A percentile compares a stretch with the other conserved stretches of the same genome.
These are phyloP conservation scores for Pollenia angustigena DNA, from an alignment of 2,888 invertebrate genomes.

Conservation along the genomic window DNA sequence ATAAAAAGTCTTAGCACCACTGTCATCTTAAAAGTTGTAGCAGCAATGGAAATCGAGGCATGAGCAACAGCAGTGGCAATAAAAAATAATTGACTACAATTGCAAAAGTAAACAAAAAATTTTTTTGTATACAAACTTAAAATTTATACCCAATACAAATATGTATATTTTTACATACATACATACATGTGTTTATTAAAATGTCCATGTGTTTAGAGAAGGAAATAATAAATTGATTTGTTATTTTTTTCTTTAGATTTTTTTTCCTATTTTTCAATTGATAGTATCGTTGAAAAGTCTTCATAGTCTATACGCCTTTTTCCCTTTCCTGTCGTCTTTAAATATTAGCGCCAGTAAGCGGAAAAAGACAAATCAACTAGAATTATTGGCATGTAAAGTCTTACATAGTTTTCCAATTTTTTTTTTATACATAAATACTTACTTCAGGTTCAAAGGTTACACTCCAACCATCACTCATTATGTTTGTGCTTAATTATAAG, in stretches of 20 bases:
- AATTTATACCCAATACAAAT: background rate
- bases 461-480: conserved; percentile 23
- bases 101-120: conserved; percentile 66
- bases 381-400: conserved; percentile 73
- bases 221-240: conserved; percentile 63
- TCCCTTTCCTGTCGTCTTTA: conserved; percentile 84
- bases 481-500: background rate
- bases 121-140: conserved; percentile 33
- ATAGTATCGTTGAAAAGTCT: conserved; percentile 75
- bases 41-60: conserved; percentile 24
- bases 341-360: conserved; percentile 84
- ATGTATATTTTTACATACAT: background rate
- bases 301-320: conserved; percentile 84
- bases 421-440: background rate
- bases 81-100: conserved; percentile 64
- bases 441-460: conserved; percentile 48
- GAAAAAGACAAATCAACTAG: conserved; percentile 85
- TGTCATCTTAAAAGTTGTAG: conserved; percentile 30
- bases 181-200: background rate
- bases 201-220: background rate
- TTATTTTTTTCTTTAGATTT: background rate
- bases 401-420: background rate
- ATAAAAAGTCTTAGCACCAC: conserved; percentile 42
- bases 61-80: conserved; percentile 51
- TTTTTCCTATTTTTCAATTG: background rate